Evolutionary conservation across 2,113 vertebrate species (phyloP).

Genomic region (Channa argus): DNA sequence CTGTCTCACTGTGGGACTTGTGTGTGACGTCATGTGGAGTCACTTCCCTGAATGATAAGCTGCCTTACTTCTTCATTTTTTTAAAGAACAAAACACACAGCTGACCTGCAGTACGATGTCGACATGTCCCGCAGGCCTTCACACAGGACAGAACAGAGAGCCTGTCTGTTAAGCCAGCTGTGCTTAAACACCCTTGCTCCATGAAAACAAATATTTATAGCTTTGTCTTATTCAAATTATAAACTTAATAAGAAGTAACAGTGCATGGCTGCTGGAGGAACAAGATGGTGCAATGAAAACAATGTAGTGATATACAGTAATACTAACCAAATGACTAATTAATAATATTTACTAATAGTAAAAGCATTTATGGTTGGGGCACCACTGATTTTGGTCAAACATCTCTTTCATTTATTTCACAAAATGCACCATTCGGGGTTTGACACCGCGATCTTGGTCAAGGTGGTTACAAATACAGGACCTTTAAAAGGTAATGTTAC

Average conservation of each 20-base stretch:
- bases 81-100: constrained; percentile 9
- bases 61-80: constrained; percentile 41
- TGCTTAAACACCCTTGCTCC: too few relatives aligned
- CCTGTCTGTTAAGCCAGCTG: neutral
- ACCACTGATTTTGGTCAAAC: too few relatives aligned
- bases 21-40: constrained; percentile 14
- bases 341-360: too few relatives aligned
- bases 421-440: too few relatives aligned
- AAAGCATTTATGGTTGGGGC: too few relatives aligned
- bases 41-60: constrained; percentile 47
- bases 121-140: neutral
- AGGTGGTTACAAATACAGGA: too few relatives aligned
- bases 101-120: neutral
- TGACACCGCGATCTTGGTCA: too few relatives aligned
- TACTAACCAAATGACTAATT: too few relatives aligned
- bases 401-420: too few relatives aligned
- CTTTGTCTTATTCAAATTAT: neutral
- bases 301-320: too few relatives aligned
- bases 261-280: neutral
- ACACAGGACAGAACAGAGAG: neutral
- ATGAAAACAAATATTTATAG: too few relatives aligned
- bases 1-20: neutral
- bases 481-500: too few relatives aligned
- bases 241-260: neutral
- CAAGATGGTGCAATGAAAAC: neutral